A percentile compares a stretch with the other conserved stretches of the same genome.
phyloP scores from a whole-genome alignment of 30 jellyfish, hydroid and myxozoan genomes.

The Phacellophora camtschatica region DNA sequence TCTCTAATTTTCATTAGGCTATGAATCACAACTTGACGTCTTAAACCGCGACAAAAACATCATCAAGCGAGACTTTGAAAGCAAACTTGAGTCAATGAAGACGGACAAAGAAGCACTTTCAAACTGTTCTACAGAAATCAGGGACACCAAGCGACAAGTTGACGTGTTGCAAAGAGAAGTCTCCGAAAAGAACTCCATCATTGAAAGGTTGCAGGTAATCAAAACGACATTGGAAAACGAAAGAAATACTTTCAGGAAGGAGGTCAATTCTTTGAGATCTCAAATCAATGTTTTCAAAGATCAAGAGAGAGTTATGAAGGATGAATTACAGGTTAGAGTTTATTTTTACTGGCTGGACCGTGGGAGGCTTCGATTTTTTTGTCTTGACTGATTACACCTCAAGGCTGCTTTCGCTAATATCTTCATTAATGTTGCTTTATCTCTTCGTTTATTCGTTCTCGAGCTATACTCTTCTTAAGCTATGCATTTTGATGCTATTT shows the following conservation, averaged over 20 bases:
- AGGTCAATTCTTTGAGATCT: constrained; percentile 40
- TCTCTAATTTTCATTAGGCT: neutral
- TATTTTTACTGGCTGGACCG: too few species aligned
- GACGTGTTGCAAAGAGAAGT: constrained; percentile 81
- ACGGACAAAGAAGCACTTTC: constrained; percentile 75
- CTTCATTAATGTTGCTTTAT: too few species aligned
- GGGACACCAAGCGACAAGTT: constrained; percentile 66
- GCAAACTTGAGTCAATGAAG: constrained; percentile 65
- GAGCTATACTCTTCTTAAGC: too few species aligned
- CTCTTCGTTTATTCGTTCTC: too few species aligned
- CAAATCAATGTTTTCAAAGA: constrained; percentile 65
- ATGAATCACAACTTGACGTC: constrained; percentile 78
- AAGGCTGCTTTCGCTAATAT: too few species aligned
- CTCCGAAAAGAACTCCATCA: constrained; percentile 87
- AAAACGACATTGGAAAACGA: constrained; percentile 77
- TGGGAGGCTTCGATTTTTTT: too few species aligned
- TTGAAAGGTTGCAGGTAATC: constrained; percentile 86
- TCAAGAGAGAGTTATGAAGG: constrained; percentile 51
- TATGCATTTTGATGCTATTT: too few species aligned
- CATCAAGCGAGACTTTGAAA: constrained; percentile 77
- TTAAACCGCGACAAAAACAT: constrained; percentile 68
- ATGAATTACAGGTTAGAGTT: constrained; percentile 60
- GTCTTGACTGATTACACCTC: too few species aligned
- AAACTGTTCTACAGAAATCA: constrained; percentile 48
- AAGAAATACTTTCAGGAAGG: constrained; percentile 84